Base-by-base conservation (phyloP, 2,113 vertebrate species). In the Empidonax alnorum region DNA sequence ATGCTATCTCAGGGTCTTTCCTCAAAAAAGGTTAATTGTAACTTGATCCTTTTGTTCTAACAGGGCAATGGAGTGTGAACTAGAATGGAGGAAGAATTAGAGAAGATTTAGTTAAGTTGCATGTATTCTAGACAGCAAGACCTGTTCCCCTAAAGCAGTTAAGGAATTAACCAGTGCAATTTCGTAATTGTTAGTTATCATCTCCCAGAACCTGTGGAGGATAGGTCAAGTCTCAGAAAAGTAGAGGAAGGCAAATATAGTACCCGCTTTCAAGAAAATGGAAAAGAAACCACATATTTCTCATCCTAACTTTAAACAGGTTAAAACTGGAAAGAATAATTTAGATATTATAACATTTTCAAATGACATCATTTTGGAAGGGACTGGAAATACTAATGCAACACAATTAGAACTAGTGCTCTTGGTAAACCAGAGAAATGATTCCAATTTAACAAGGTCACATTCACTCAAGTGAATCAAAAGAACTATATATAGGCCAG, bases 1-100 rank as follows among this genome's bases (percentile, higher is more conserved):
- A 81, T 75, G 53, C 31, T 67, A 3, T 93, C 75, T 86, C 47
- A 78, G 75, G 33, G 46, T 66, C 55, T 80, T 93, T 76, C 42
- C 75, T 91, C 52, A 33, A 75, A 88, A 73, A 81, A 79, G 69
- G 80, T 95, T 94, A 94, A 91, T 84, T 93, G 66, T 83, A 66
- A 80, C 49, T 83, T 85, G 62, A 92, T 91, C 10, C 62, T 85
- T 83, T 94, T 80, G 66, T 88, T 90, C 71, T 85, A 91, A 30
- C 46, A 79, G 47, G 41, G 49, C 77, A 52, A 22, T 46, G 52
- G 76, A 87, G 46, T 27, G 28, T 90, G 75, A 92, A 69, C 71
- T 58, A 87, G 41, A 88, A 76, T 41, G 73, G 49, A 91, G 58
- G 84, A 77, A 53, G 59, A 94, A 88, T 90, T 77, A 95, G 35